Evolutionary conservation across 2,113 vertebrate species (phyloP).

Genomic region (Terrapene triunguis): DNA sequence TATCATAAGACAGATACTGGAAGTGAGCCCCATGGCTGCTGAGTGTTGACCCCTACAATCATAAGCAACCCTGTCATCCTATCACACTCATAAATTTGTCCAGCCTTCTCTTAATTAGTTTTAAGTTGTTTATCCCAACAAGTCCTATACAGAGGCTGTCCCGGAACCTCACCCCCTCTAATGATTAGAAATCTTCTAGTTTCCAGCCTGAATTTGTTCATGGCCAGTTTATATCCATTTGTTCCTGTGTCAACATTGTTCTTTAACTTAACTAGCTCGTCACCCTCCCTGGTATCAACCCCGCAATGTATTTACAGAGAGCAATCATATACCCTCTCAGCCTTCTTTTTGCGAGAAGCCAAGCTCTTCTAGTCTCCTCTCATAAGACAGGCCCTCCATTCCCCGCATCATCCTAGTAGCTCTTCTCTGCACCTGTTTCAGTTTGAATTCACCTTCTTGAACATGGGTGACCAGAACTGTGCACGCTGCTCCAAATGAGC

Average conservation of each 20-base stretch:
- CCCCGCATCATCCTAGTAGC: background rate
- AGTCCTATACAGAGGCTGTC: background rate
- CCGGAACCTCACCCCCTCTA: background rate
- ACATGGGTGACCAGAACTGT: too few relatives aligned
- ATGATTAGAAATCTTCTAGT: background rate
- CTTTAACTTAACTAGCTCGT: background rate
- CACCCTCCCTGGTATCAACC: background rate
- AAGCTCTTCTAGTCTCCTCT: background rate
- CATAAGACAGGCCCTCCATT: background rate
- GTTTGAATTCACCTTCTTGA: background rate
- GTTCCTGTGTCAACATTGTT: background rate
- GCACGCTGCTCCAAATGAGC: too few relatives aligned
- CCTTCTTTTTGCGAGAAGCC: too few relatives aligned
- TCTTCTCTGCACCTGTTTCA: too few relatives aligned
- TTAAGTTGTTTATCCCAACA: background rate
- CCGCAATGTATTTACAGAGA: background rate
- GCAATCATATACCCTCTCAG: background rate
- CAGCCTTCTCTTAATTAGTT: background rate
- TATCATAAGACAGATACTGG: background rate
- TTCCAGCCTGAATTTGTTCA: background rate
- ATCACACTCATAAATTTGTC: background rate
- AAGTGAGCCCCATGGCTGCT: too few relatives aligned
- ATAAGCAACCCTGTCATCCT: background rate
- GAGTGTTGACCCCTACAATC: background rate
- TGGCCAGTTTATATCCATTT: too few relatives aligned